Percentiles rank a stretch among this genome's conserved stretches.
Conservation (phyloP, 1,140 invertebrate genomes). For the Drosophila jambulina region DNA sequence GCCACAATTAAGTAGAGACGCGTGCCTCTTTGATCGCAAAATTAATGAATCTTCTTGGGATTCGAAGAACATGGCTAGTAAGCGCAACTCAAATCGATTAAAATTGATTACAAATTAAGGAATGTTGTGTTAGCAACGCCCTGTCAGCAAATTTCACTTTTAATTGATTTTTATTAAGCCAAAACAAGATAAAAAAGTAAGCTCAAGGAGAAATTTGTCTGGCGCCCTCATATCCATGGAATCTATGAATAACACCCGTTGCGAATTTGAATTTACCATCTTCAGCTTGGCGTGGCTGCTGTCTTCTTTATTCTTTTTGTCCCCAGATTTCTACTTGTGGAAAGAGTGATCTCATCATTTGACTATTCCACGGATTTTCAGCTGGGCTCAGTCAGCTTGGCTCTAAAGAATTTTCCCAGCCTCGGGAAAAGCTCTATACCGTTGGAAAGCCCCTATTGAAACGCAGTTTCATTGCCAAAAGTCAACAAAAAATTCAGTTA, state of each 20-base stretch:
- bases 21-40: constrained; percentile 61
- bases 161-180: constrained; percentile 77
- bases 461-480: constrained; percentile 39
- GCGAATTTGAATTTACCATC: constrained; percentile 43
- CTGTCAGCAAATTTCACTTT: constrained; percentile 50
- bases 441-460: constrained; percentile 35
- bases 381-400: constrained; percentile 13
- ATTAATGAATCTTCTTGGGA: constrained; percentile 65
- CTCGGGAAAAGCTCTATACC: constrained; percentile 17
- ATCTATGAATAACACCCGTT: constrained; percentile 42
- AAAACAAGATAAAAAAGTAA: constrained; percentile 28
- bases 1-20: constrained; percentile 61
- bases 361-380: constrained; percentile 18
- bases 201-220: constrained; percentile 21
- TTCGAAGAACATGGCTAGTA: constrained; percentile 17
- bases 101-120: constrained; percentile 52
- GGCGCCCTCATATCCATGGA: constrained; percentile 18
- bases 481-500: constrained; percentile 29
- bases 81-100: constrained; percentile 42
- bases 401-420: constrained; percentile 51
- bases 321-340: constrained; percentile 43
- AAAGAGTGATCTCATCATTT: constrained; percentile 64
- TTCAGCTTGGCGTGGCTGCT: constrained; percentile 18
- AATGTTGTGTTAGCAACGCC: constrained; percentile 19
- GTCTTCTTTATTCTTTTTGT: constrained; percentile 29